Base-by-base conservation (phyloP, 2,797 vertebrate genomes). In the Squalus acanthias region DNA sequence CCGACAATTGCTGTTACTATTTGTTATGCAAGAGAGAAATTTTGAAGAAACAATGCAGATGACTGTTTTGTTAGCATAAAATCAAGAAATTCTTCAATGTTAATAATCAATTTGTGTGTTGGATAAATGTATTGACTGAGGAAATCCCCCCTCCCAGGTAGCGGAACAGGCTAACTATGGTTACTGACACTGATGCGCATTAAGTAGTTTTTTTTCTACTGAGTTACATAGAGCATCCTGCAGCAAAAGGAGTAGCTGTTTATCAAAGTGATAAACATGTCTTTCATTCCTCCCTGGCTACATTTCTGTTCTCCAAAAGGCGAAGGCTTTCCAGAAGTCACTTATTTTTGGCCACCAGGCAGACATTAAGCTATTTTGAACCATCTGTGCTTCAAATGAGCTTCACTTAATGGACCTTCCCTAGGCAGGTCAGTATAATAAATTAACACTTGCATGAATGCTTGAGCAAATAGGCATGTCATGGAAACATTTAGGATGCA, bases 201-300 rank as follows among this genome's bases (percentile, higher is more conserved):
- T 98, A 98, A 98, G 98, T 98, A 97, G 97, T 97, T 98, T 97
- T 98, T 97, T 98, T 97, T 98, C 97, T 96, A 96, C 97, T 82
- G 96, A 97, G 97, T 97, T 97, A 97, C 97, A 97, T 96, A 96
- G 97, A 97, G 96, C 92, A 57, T 98, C 97, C 97, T 70, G 97
- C 97, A 97, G 97, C 97, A 97, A 91, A 97, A 97, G 98, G 97
- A 96, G 96, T 96, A 96, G 96, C 24, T 97, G 97, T 98, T 98
- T 97, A 98, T 98, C 98, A 98, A 97, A 97, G 98, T 98, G 98
- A 98, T 98, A 98, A 98, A 98, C 97, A 98, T 97, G 97, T 97
- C 97, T 98, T 98, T 97, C 97, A 98, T 97, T 97, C 96, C 95
- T 98, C 95, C 96, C 97, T 97, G 97, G 97, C 97, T 97, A 97